These are phyloP conservation scores for Nyctibius grandis DNA, from an alignment of 2,797 vertebrate species.

Conservation along the genomic window DNA sequence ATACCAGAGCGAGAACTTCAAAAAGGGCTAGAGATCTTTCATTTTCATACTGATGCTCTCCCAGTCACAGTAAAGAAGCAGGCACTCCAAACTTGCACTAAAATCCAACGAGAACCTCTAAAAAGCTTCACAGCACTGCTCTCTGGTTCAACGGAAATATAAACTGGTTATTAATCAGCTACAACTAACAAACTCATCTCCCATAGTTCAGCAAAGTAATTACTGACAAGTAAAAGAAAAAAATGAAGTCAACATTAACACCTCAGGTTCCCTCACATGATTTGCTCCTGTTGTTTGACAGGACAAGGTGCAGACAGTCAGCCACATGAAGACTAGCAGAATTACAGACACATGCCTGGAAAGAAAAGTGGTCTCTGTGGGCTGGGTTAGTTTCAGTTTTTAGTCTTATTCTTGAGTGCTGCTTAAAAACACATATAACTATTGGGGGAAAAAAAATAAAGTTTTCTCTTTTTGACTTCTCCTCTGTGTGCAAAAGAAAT, in stretches of 20 bases:
- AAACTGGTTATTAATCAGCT: neutral
- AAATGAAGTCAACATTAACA: neutral
- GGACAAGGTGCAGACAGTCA: neutral
- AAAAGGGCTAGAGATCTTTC: neutral
- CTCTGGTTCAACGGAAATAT: neutral
- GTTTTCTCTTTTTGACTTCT: neutral
- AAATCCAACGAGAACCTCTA: neutral
- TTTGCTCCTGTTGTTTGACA: slow-evolving; percentile 30
- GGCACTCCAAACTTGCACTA: neutral
- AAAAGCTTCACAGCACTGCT: neutral
- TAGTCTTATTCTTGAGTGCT: neutral
- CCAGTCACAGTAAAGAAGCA: neutral
- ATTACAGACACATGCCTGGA: neutral
- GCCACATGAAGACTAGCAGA: neutral
- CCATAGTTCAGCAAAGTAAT: slow-evolving; percentile 23
- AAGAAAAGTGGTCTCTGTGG: neutral
- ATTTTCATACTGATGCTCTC: neutral
- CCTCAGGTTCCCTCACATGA: slow-evolving; percentile 1
- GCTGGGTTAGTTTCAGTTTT: neutral
- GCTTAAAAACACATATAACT: neutral
- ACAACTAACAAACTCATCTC: neutral
- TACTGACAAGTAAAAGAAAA: neutral
- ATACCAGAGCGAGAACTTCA: slow-evolving; percentile 10
- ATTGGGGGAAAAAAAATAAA: neutral
- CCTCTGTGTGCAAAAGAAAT: neutral